Base-by-base conservation (phyloP, 2,888 invertebrate genomes). In the Yponomeuta malinellus region DNA sequence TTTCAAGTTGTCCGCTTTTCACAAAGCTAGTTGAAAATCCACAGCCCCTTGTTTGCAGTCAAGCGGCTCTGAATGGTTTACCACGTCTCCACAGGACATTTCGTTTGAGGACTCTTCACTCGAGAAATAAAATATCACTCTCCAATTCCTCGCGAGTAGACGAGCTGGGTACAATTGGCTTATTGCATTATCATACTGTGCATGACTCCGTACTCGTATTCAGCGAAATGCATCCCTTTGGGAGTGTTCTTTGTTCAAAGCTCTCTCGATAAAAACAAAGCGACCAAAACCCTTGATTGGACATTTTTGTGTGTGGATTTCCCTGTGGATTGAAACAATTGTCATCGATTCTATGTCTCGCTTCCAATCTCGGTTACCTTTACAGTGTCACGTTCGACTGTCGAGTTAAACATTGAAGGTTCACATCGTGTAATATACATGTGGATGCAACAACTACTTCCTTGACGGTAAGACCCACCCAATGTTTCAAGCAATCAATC, bases 1-100 rank as follows among this genome's bases (percentile, higher is more conserved):
- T 83, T 83, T 79, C 23, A 68, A 68, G 48, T 68, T 48, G 15
- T 48, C 48, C 79, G 78, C 82, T 82, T 76, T 74, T 82, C 82
- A 84, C 81, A 83, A 83, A 83, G 82, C 80, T 80, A 85, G 84
- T 83, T 83, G 83, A 84, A 86, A 83, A 83, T 84, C 84, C 78
- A 83, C 83, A 85, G 83, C 79, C 78, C 77, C 83, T 84, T 80
- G 80, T 80, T 80, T 79, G 79, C 80, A 79, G 78, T 79, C 76
- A 79, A 78, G 78, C 75, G 79, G 78, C 81, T 82, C 78, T 78
- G 75, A 77, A 78, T 78, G 80, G 84, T 83, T 85, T 82, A 83
- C 74, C 78, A 74, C 77, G 77, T 78, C 79, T 78, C 79, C 43
- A 67, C n/a, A 10, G 37, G 67, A 67, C 67, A n/a, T 65, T 65